phyloP scores from a whole-genome alignment of 2,888 invertebrate genomes.

The Dinocampus coccinellae region DNA sequence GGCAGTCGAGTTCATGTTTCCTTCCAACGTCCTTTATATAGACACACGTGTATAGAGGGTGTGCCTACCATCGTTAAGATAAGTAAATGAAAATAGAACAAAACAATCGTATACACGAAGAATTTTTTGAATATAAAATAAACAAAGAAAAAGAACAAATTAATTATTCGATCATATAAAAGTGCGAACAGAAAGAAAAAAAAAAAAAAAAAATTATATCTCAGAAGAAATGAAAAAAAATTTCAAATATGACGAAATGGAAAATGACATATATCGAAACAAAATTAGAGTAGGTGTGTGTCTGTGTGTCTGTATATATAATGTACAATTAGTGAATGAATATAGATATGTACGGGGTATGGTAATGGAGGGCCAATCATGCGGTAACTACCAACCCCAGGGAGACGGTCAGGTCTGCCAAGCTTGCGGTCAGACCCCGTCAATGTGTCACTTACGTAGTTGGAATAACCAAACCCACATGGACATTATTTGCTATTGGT shows the following conservation, averaged over 20 bases:
- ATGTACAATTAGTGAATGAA: not conserved
- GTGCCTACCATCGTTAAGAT: not conserved
- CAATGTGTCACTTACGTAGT: conserved; percentile 69
- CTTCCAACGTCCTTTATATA: conserved; percentile 32
- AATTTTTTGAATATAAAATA: too few relatives aligned
- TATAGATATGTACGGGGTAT: conserved; percentile 57
- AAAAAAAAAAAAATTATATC: not conserved
- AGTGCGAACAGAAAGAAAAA: too few relatives aligned
- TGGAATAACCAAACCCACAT: conserved; percentile 62
- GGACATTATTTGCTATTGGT: conserved; percentile 1
- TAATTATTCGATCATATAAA: too few relatives aligned
- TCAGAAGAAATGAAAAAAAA: not conserved
- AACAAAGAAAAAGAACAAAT: not conserved
- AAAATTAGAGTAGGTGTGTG: not conserved
- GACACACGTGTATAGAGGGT: not conserved
- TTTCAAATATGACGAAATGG: not conserved
- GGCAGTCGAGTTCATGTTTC: conserved; percentile 54
- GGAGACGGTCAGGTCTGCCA: conserved; percentile 67
- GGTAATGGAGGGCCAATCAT: conserved; percentile 70
- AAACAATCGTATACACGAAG: not conserved
- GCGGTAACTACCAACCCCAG: conserved; percentile 68
- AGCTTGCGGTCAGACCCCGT: conserved; percentile 67
- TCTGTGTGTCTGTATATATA: not conserved
- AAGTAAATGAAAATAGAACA: not conserved
- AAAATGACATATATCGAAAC: not conserved